phyloP scores from a whole-genome alignment of 2,797 vertebrate species.

The Myripristis murdjan region DNA sequence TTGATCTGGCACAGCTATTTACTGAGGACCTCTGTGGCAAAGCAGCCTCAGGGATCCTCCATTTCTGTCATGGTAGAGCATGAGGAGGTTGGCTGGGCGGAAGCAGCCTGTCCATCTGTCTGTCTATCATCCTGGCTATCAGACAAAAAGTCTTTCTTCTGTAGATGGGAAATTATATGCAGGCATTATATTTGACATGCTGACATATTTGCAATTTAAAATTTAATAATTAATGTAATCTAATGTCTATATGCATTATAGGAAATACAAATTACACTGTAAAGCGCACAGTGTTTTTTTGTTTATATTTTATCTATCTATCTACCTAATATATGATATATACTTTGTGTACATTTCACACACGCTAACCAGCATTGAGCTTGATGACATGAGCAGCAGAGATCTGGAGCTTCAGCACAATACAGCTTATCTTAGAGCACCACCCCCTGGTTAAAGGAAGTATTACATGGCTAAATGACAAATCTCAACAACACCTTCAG shows the following conservation, averaged over 20 bases:
- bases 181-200: slow-evolving; percentile 4
- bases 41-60: slow-evolving; percentile 53
- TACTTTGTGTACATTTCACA: neutral
- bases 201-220: neutral
- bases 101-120: slow-evolving; percentile 61
- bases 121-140: slow-evolving; percentile 48
- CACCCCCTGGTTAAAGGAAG: slow-evolving; percentile 67
- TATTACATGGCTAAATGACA: slow-evolving; percentile 53
- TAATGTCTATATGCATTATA: no score
- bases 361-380: neutral
- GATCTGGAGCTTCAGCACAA: neutral
- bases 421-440: slow-evolving; percentile 69
- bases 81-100: slow-evolving; percentile 54
- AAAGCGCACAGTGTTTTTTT: neutral
- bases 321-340: neutral
- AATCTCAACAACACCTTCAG: neutral
- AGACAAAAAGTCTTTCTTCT: slow-evolving; percentile 50
- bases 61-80: slow-evolving; percentile 48
- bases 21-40: slow-evolving; percentile 43
- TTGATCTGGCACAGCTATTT: slow-evolving; percentile 60
- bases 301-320: slow-evolving; percentile 1
- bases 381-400: neutral
- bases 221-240: neutral
- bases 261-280: no score
- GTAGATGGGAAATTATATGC: slow-evolving; percentile 19